A percentile compares a stretch with the other conserved stretches of the same genome.
Evolutionary conservation across 2,888 invertebrate genomes (phyloP).

Genomic region (Cephus pygmeus): DNA sequence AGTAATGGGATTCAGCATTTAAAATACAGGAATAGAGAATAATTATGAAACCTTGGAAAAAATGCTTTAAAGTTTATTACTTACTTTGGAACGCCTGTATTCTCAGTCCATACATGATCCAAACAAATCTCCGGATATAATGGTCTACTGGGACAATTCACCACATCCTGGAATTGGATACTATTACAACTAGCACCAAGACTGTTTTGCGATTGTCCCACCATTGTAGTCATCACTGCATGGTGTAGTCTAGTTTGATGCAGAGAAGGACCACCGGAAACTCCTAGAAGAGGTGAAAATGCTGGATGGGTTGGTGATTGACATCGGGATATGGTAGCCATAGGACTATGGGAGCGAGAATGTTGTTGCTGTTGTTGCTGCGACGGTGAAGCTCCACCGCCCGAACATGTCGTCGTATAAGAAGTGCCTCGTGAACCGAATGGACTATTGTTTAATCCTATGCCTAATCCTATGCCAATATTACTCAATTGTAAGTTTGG

Average conservation of each 20-base stretch:
- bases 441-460: slow-evolving; percentile 44
- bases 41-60: background rate
- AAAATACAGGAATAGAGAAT: slow-evolving; percentile 8
- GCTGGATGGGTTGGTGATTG: slow-evolving; percentile 61
- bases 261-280: slow-evolving; percentile 40
- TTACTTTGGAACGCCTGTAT: slow-evolving; percentile 62
- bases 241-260: slow-evolving; percentile 56
- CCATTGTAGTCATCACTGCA: slow-evolving; percentile 48
- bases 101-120: slow-evolving; percentile 92
- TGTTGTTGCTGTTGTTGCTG: slow-evolving; percentile 55
- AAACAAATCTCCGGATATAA: slow-evolving; percentile 87
- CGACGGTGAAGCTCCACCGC: slow-evolving; percentile 48
- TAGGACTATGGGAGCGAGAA: slow-evolving; percentile 68
- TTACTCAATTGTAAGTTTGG: slow-evolving; percentile 48
- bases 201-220: slow-evolving; percentile 49
- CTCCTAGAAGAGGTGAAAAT: slow-evolving; percentile 51
- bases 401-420: slow-evolving; percentile 53
- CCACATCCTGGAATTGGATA: slow-evolving; percentile 47
- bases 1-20: background rate
- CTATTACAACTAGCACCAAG: slow-evolving; percentile 47
- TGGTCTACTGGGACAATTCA: slow-evolving; percentile 68
- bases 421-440: slow-evolving; percentile 57
- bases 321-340: slow-evolving; percentile 68
- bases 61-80: background rate
- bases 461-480: slow-evolving; percentile 35